Conservation (phyloP, 1,140 invertebrate genomes). For the Episyrphus balteatus region DNA sequence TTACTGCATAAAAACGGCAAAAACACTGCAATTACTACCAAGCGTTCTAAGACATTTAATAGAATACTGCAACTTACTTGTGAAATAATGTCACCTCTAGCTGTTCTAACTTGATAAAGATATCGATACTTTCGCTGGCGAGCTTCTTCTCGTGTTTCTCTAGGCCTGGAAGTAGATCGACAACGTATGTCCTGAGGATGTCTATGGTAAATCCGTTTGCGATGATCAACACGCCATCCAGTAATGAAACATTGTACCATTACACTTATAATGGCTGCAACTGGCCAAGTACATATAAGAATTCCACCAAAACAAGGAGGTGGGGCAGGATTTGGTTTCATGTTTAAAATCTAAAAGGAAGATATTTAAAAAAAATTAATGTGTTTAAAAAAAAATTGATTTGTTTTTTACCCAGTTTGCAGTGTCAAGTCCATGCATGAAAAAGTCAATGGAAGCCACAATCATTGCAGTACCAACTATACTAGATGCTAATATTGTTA, state of each 20-base stretch:
- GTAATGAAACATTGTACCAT: constrained; percentile 37
- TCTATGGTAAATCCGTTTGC: constrained; percentile 27
- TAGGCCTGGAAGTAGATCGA: constrained; percentile 33
- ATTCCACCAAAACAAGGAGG: constrained; percentile 35
- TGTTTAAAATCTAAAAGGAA: constrained; percentile 18
- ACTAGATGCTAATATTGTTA: constrained; percentile 33
- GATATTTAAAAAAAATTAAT: too few relatives aligned
- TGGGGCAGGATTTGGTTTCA: constrained; percentile 31
- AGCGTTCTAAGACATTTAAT: too few relatives aligned
- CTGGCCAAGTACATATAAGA: constrained; percentile 30
- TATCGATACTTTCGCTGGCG: constrained; percentile 75
- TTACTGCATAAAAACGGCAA: too few relatives aligned
- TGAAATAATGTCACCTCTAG: constrained; percentile 79
- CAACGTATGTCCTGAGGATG: constrained; percentile 16
- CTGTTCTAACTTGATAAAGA: constrained; percentile 77
- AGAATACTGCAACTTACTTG: constrained; percentile 47
- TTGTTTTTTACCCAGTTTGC: constrained; percentile 25
- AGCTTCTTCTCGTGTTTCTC: constrained; percentile 62
- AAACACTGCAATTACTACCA: too few relatives aligned
- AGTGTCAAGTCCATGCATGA: constrained; percentile 32
- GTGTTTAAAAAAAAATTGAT: neutral
- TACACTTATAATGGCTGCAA: constrained; percentile 30
- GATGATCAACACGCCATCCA: constrained; percentile 34
- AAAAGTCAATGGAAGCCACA: constrained; percentile 31
- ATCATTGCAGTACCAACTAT: constrained; percentile 35